These are phyloP conservation scores for Ichneumon xanthorius DNA, from an alignment of 2,888 invertebrate genomes.

Conservation along the genomic window DNA sequence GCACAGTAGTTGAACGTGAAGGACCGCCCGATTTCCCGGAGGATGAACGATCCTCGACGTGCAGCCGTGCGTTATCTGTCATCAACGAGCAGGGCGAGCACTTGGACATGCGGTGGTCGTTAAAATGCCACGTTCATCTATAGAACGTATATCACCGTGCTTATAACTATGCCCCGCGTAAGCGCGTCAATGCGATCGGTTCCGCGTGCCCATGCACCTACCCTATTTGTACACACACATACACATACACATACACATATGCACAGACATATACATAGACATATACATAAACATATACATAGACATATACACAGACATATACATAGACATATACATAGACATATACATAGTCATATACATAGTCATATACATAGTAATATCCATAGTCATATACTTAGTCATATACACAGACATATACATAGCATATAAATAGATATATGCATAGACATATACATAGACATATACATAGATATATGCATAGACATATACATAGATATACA, in stretches of 20 bases:
- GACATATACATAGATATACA: too few relatives aligned
- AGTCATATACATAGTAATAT: not conserved
- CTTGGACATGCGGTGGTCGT: slow-evolving; percentile 58
- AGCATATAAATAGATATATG: not conserved
- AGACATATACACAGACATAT: too few relatives aligned
- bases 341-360: not conserved
- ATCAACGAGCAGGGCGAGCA: slow-evolving; percentile 51
- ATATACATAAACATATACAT: not conserved
- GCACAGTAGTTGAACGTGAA: slow-evolving; percentile 23
- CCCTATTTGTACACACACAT: too few relatives aligned
- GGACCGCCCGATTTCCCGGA: slow-evolving; percentile 46
- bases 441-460: not conserved
- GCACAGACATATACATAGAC: not conserved
- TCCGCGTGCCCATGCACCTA: not conserved
- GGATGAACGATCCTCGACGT: slow-evolving; percentile 54
- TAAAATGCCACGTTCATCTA: slow-evolving; percentile 47
- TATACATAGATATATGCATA: too few relatives aligned
- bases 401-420: too few relatives aligned
- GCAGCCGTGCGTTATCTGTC: slow-evolving; percentile 54
- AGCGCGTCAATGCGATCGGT: slow-evolving; percentile 21
- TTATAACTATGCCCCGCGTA: slow-evolving; percentile 11
- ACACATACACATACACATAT: too few relatives aligned
- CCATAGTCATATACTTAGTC: too few relatives aligned
- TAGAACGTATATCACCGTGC: slow-evolving; percentile 1
- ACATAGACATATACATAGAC: not conserved